A percentile compares a stretch with the other conserved stretches of the same genome.
These are phyloP conservation scores for Oeneis ivallda DNA, from an alignment of 2,888 invertebrate species.

Conservation along the genomic window DNA sequence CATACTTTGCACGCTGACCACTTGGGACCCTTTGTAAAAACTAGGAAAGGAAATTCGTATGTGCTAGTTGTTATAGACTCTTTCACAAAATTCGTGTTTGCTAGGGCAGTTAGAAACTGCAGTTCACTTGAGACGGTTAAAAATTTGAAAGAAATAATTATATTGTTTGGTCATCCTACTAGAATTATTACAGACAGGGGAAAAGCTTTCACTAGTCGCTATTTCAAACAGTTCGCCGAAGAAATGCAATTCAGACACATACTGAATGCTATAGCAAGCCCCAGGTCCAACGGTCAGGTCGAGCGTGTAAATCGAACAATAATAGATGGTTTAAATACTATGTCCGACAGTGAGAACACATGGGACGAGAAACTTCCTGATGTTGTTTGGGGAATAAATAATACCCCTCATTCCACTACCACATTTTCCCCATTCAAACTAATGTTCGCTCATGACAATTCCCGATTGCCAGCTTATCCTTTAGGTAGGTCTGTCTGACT, in stretches of 20 bases:
- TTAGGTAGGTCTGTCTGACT: no score
- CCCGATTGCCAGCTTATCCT: no score
- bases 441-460: not conserved
- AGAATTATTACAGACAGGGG: not conserved
- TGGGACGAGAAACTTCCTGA: not conserved
- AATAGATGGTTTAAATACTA: not conserved
- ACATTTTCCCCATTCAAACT: not conserved
- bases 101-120: not conserved
- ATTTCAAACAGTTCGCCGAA: not conserved
- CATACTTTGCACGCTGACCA: not conserved
- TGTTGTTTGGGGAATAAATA: not conserved
- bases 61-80: not conserved
- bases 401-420: not conserved
- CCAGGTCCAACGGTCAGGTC: not conserved
- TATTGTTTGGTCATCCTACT: not conserved
- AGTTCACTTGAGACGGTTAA: not conserved
- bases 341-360: not conserved
- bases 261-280: not conserved
- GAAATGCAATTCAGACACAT: not conserved
- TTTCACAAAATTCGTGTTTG: not conserved
- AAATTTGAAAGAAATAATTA: not conserved
- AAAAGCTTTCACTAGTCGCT: not conserved
- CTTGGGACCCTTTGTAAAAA: not conserved
- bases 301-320: not conserved
- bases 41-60: not conserved